These are phyloP conservation scores for Empidonax traillii DNA, from an alignment of 2,113 vertebrate species.

Conservation along the genomic window DNA sequence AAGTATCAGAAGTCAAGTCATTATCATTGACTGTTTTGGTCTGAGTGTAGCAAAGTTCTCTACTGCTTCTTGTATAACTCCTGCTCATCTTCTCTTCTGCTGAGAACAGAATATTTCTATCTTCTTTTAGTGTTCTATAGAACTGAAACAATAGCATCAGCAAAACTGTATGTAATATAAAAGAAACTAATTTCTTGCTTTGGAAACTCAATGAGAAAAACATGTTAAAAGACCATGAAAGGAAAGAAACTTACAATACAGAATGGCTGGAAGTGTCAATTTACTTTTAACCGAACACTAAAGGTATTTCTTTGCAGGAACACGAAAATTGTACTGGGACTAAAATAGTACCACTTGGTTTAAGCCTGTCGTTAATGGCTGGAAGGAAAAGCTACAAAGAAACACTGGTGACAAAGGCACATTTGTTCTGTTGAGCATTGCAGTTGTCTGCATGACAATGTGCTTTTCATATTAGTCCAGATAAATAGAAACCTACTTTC, in stretches of 20 bases:
- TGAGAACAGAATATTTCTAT: not conserved
- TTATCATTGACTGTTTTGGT: not conserved
- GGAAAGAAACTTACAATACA: not conserved
- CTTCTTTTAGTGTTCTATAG: not conserved
- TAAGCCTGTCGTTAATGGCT: slow-evolving; percentile 33
- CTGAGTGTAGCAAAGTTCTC: not conserved
- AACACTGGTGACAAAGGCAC: slow-evolving; percentile 1
- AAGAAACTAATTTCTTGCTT: not conserved
- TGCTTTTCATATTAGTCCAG: slow-evolving; percentile 31
- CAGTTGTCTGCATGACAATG: not conserved
- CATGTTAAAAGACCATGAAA: not conserved
- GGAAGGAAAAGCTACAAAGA: not conserved
- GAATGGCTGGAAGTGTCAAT: not conserved
- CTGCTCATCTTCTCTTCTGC: not conserved
- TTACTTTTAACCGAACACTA: slow-evolving; percentile 33
- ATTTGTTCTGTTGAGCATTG: slow-evolving; percentile 9
- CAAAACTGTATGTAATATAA: not conserved
- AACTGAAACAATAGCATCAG: not conserved
- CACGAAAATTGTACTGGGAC: slow-evolving; percentile 35
- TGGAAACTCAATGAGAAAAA: not conserved
- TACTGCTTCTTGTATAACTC: not conserved
- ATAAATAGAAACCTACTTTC: slow-evolving; percentile 55
- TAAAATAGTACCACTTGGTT: slow-evolving; percentile 36
- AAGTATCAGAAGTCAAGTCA: not conserved
- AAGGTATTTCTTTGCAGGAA: slow-evolving; percentile 49